Conservation (phyloP, 2,113 vertebrate species). For the Vidua macroura region DNA sequence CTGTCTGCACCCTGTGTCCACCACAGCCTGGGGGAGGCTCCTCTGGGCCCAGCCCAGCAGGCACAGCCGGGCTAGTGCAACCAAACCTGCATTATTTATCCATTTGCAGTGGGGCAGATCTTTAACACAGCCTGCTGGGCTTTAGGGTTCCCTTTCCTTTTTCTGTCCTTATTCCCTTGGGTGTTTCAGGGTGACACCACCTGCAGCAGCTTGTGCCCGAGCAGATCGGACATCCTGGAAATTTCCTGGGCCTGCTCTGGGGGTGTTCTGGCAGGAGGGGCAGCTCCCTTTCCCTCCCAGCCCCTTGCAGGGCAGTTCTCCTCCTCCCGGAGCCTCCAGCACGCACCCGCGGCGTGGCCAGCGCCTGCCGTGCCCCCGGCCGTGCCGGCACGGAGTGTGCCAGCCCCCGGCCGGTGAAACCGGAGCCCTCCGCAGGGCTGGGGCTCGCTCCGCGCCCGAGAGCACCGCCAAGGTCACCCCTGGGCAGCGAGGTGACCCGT, state of each 20-base stretch:
- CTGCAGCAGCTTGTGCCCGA: not conserved
- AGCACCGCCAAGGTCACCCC: too few relatives aligned
- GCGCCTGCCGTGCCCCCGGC: not conserved
- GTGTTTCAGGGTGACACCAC: not conserved
- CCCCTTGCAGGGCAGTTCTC: not conserved
- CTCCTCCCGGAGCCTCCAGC: not conserved
- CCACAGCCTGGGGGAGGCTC: not conserved
- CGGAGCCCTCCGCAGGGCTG: not conserved
- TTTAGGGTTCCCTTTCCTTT: not conserved
- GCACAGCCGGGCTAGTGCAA: rapidly evolving
- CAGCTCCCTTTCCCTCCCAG: not conserved
- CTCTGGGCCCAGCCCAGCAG: not conserved
- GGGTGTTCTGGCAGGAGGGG: not conserved
- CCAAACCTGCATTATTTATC: not conserved
- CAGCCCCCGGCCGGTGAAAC: not conserved
- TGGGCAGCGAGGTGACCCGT: too few relatives aligned
- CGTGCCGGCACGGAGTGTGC: not conserved
- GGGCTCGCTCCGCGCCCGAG: too few relatives aligned
- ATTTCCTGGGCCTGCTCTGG: rapidly evolving
- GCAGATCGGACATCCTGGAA: not conserved
- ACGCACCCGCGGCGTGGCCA: not conserved
- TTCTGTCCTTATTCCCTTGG: rapidly evolving
- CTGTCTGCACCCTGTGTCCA: rapidly evolving
- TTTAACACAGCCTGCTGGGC: rapidly evolving
- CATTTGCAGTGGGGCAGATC: not conserved